Evolutionary conservation across 2,888 invertebrate species (phyloP), one percentile per base, ranked within the genome.

Genomic region (Bembecia ichneumoniformis): DNA sequence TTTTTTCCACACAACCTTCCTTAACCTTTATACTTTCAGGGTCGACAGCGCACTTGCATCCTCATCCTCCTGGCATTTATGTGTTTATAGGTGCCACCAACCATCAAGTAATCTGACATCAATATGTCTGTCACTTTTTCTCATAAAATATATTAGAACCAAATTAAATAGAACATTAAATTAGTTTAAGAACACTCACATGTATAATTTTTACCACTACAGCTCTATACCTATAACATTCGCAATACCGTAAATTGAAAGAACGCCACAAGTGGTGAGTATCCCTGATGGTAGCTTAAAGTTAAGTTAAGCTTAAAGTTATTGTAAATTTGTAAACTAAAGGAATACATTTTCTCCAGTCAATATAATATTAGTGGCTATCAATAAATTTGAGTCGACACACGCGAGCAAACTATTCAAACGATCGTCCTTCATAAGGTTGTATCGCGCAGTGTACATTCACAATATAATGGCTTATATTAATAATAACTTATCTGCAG

Each of bases 401-500:
- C 28, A 40, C n/a, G n/a, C 58, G 53, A 50, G 49, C 56, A 55
- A 57, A 52, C 49, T 58, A 59, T 53, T 52, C 49, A 55, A 56
- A 52, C 55, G 59, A 51, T 50, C 66, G 69, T 69, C 74, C 75
- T 74, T 73, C 63, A 55, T 64, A 68, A 70, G 71, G 67, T 68
- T 65, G 63, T 55, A 55, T 61, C 57, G 55, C 55, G 54, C 53
- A 50, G 61, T 62, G 71, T 71, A 73, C 75, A 74, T 74, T 74
- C 74, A 73, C 74, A 66, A 62, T 61, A 58, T 59, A 62, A 40
- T 40, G 13, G n/a, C 40, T 40, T 40, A 40, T 40, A 40, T 40
- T 40, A 40, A 40, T 40, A 40, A 40, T 40, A 40, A 9, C 40
- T 14, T 40, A 40, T 40, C 40, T 40, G 14, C 40, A 40, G 13